Evolutionary conservation across 2,113 vertebrate species (phyloP), one percentile per base, ranked within the genome.

Genomic region (Megaleporinus macrocephalus): DNA sequence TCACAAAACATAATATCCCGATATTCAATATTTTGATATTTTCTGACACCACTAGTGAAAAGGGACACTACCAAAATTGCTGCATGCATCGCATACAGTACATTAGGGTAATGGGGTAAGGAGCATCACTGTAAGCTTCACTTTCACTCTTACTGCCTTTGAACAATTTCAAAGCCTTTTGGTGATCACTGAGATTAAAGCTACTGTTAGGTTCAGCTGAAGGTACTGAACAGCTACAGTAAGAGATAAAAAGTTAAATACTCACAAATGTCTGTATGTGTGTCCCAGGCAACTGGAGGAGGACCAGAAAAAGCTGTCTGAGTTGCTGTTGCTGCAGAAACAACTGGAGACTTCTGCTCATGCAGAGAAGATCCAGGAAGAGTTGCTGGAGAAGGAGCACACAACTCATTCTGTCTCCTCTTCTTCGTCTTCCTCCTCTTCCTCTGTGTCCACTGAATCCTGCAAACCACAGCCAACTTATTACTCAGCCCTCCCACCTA

Each of bases 261-360:
- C 11, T 16, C 9, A 18, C 0, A 18, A 0, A 36, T 20, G n/a
- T 29, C 10, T 68, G 0, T 27, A 0, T 55, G 26, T 61, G 27
- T 61, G 12, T 68, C n/a, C 12, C 78, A 87, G 86, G 33, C 83
- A 80, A 36, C 63, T 87, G 30, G 81, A 82, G 5, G 83, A 85
- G 71, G 78, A 87, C 44, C 78, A 80, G 22, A 62, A 18, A 20
- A 87, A 85, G 44, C 18, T 81, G 18, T 36, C 13, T n/a, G 83
- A 81, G 2, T 65, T 83, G 63, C 36, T 80, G 18, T 53, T 78
- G 11, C 62, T 27, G 33, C 86, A 80, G 18, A 66, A 27, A 20
- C 73, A 51, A 18, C 14, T 78, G 44, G 57, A 81, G 33, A 53
- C 41, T 33, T 16, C 13, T 61, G 41, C 15, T 69, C 22, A 5